Evolutionary conservation across 1,140 invertebrate genomes (phyloP), one percentile per base, ranked within the genome.

Genomic region (Oscheius sp.): DNA sequence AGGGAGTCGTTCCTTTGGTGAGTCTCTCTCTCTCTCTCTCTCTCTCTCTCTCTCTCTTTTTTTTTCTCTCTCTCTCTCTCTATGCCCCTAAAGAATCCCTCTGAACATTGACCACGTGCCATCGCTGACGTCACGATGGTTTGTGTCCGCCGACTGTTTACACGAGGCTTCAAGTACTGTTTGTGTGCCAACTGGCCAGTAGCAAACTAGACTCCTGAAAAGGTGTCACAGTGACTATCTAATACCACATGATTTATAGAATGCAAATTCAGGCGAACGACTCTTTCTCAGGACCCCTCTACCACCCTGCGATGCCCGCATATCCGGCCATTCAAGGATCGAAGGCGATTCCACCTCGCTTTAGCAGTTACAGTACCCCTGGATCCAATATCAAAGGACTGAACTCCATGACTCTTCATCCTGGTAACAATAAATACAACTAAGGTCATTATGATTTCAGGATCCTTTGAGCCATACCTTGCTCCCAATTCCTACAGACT

Each of bases 401-500:
- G 7, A 67, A 74, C 28, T 74, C 73, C 0, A n/a, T 26, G 36
- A 74, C 73, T 26, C 49, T 74, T 1, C 73, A 74, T 55, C 73
- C 65, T 15, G 73, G 73, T 36, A 36, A 34, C 45, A 20, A 13
- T 55, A 26, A 55, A 55, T 13, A 7, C 28, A 26, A 55, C 15
- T 4, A 55, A 20, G 23, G 4, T 55, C 15, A 55, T 55, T 4
- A 20, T 23, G 15, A 13, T 35, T 63, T 34, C 36, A 63, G 61
- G 61, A 13, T 72, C 69, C 3, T 67, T 42, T 32, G 74, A 75
- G 36, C 91, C 91, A 0, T 87, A 90, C 1, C 73, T 89, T 0
- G 82, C 87, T 31, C 84, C 86, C 74, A 91, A 90, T 3, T 90
- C 90, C 81, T 79, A 93, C 45, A 88, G 92, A 0, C 84, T 94